A percentile compares a stretch with the other conserved stretches of the same genome.
Conservation (phyloP, 2,888 invertebrate genomes). For the Diaprepes abbreviatus region DNA sequence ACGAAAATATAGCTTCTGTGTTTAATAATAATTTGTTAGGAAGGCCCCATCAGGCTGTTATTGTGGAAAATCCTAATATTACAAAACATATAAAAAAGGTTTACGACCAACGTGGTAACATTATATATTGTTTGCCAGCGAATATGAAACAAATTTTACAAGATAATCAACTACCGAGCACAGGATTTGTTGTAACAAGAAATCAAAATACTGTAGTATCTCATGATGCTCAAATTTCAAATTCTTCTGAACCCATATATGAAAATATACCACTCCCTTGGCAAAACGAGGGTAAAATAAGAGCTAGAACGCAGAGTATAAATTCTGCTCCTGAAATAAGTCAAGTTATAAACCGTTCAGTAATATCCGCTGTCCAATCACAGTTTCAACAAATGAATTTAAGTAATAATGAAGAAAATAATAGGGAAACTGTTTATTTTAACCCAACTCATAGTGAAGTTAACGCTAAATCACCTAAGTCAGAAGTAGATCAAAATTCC, state of each 20-base stretch:
- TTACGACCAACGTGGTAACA: constrained; percentile 75
- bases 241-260: constrained; percentile 81
- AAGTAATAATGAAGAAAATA: constrained; percentile 31
- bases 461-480: constrained; percentile 55
- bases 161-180: constrained; percentile 66
- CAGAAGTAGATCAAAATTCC: constrained; percentile 51
- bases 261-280: constrained; percentile 84
- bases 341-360: constrained; percentile 61
- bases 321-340: constrained; percentile 78
- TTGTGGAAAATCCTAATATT: constrained; percentile 73
- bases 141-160: constrained; percentile 67
- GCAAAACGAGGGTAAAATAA: constrained; percentile 66
- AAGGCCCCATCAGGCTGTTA: constrained; percentile 65
- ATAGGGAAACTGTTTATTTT: constrained; percentile 64
- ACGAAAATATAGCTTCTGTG: constrained; percentile 78
- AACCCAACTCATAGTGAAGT: constrained; percentile 51
- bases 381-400: constrained; percentile 56
- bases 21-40: constrained; percentile 67
- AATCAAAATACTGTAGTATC: constrained; percentile 65
- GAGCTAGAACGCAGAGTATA: constrained; percentile 76
- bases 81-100: constrained; percentile 74
- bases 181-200: constrained; percentile 70
- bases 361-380: constrained; percentile 60
- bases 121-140: constrained; percentile 75
- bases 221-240: constrained; percentile 62